A percentile compares a stretch with the other conserved stretches of the same genome.
Conservation (phyloP, 1,140 invertebrate genomes). For the Drosophila rufa region DNA sequence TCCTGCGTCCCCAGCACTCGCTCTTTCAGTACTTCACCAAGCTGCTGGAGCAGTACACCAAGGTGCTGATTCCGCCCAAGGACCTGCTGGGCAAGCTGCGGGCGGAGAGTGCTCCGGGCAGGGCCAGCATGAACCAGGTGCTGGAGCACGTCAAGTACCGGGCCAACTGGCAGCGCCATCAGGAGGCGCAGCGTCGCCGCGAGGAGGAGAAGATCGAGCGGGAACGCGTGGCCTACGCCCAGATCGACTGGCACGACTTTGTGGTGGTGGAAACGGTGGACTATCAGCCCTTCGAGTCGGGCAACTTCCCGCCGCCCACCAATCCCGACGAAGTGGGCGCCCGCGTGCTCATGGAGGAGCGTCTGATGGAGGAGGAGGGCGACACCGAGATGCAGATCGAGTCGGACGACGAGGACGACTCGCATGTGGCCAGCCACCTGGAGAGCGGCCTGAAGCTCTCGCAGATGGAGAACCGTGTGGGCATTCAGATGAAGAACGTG, state of each 20-base stretch:
- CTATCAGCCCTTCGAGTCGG: constrained; percentile 98
- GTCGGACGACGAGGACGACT: constrained; percentile 89
- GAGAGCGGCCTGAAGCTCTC: constrained; percentile 85
- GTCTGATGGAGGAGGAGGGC: constrained; percentile 85
- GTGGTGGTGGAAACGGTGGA: constrained; percentile 99
- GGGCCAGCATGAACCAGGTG: constrained; percentile 89
- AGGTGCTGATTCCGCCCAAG: constrained; percentile 98
- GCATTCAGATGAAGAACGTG: constrained; percentile 85
- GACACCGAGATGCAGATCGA: constrained; percentile 90
- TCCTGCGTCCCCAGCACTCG: constrained; percentile 98
- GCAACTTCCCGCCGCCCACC: constrained; percentile 98
- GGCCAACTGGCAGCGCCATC: constrained; percentile 98
- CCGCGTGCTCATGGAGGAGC: constrained; percentile 93
- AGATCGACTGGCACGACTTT: constrained; percentile 99
- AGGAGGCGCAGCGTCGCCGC: constrained; percentile 95
- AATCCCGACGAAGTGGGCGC: constrained; percentile 98
- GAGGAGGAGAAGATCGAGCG: constrained; percentile 98
- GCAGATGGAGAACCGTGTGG: constrained; percentile 88
- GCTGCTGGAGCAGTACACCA: constrained; percentile 98
- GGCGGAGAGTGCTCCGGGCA: constrained; percentile 88
- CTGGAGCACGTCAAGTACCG: constrained; percentile 97
- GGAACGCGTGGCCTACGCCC: constrained; percentile 98
- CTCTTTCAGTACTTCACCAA: constrained; percentile 99
- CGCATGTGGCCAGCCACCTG: constrained; percentile 61
- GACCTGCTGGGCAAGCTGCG: constrained; percentile 93